phyloP scores from a whole-genome alignment of 2,797 vertebrate species.

The Ptychadena robeensis region DNA sequence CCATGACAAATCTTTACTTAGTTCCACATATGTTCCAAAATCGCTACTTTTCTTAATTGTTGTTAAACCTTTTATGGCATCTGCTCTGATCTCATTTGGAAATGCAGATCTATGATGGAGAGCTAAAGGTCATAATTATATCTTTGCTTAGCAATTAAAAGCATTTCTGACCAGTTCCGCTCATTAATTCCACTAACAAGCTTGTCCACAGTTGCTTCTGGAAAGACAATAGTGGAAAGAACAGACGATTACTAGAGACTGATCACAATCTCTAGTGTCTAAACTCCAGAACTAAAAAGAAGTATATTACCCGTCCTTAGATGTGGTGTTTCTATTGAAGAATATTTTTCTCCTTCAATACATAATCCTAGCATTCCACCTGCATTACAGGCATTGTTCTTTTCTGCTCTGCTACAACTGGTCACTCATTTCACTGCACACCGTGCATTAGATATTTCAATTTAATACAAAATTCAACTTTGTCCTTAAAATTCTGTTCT shows the following conservation, averaged over 20 bases:
- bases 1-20: slow-evolving; percentile 41
- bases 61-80: slow-evolving; percentile 63
- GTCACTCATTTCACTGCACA: too few relatives aligned
- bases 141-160: slow-evolving; percentile 79
- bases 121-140: slow-evolving; percentile 73
- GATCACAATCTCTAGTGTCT: background rate
- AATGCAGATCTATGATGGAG: slow-evolving; percentile 66
- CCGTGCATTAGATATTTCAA: too few relatives aligned
- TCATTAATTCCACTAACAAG: slow-evolving; percentile 83
- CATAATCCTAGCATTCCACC: too few relatives aligned
- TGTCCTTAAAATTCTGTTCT: too few relatives aligned
- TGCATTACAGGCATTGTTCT: too few relatives aligned
- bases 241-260: slow-evolving; percentile 52
- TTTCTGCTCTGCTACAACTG: too few relatives aligned
- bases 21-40: slow-evolving; percentile 66
- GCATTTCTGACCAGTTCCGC: slow-evolving; percentile 84
- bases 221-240: slow-evolving; percentile 77
- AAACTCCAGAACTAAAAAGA: background rate
- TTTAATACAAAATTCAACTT: too few relatives aligned
- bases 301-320: background rate
- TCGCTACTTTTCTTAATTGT: background rate
- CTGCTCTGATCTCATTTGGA: slow-evolving; percentile 68
- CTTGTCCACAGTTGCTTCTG: slow-evolving; percentile 82
- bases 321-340: background rate
- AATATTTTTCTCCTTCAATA: too few relatives aligned